These are phyloP conservation scores for Tridacna gigas DNA, from an alignment of 2,888 invertebrate species.

Conservation along the genomic window DNA sequence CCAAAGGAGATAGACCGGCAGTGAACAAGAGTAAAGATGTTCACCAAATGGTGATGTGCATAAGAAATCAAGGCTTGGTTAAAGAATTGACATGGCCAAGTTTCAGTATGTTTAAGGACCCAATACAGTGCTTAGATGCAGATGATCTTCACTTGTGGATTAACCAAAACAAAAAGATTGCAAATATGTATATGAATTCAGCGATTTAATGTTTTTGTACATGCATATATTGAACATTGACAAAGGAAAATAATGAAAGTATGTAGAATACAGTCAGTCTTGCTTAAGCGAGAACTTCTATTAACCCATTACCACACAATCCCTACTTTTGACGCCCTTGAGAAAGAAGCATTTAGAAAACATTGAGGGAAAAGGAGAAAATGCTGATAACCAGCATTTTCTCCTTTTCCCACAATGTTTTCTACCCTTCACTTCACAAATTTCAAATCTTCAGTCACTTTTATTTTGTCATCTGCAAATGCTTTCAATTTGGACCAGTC, in stretches of 20 bases:
- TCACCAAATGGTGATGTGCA: conserved; percentile 17
- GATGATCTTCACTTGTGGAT: conserved; percentile 35
- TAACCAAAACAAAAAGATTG: conserved; percentile 23
- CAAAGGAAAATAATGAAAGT: not conserved
- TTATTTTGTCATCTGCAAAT: too few relatives aligned
- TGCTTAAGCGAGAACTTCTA: too few relatives aligned
- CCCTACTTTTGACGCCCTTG: too few relatives aligned
- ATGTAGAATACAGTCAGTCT: not conserved
- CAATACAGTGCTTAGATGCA: conserved; percentile 25
- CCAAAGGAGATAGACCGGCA: conserved; percentile 24
- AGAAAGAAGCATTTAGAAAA: not conserved
- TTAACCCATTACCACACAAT: not conserved
- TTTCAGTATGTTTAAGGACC: conserved; percentile 31
- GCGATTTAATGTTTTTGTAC: not conserved
- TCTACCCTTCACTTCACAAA: not conserved
- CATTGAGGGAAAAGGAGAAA: not conserved
- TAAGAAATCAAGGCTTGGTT: conserved; percentile 24
- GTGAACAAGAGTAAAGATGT: conserved; percentile 31
- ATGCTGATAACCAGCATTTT: not conserved
- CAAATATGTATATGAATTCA: conserved; percentile 31
- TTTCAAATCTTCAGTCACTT: not conserved
- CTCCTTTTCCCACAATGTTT: not conserved
- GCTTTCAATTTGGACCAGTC: not conserved
- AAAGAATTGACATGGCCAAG: conserved; percentile 27
- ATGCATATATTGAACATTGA: conserved; percentile 1